Evolutionary conservation across 2,888 invertebrate genomes (phyloP).

Genomic region (Ichneumoninae sp.): DNA sequence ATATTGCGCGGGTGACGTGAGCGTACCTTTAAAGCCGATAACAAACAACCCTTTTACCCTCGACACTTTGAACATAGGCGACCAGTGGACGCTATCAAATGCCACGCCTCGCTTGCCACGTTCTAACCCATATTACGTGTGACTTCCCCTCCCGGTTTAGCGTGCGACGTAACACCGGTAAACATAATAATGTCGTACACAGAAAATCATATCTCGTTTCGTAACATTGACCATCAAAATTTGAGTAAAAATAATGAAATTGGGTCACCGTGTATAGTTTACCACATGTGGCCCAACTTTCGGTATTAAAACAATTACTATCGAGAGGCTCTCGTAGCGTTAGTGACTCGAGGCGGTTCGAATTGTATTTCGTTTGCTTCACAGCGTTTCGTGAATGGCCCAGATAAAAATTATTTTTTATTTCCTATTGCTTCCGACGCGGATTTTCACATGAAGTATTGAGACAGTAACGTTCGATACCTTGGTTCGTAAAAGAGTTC

Average conservation of each 20-base stretch:
- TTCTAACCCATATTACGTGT: slow-evolving; percentile 57
- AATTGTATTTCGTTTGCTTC: no score
- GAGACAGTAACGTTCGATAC: no score
- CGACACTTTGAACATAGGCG: slow-evolving; percentile 4
- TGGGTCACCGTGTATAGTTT: background rate
- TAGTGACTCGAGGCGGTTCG: no score
- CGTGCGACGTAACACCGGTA: background rate
- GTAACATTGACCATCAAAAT: background rate
- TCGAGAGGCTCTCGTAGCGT: background rate
- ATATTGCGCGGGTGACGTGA: slow-evolving; percentile 1
- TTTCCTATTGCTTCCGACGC: no score
- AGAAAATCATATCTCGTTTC: background rate
- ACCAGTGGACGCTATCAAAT: slow-evolving; percentile 52
- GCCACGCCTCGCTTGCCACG: slow-evolving; percentile 47
- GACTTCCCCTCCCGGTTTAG: slow-evolving; percentile 3
- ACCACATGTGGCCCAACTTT: background rate
- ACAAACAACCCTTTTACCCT: slow-evolving; percentile 19
- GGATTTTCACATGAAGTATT: no score
- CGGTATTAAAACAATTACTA: background rate
- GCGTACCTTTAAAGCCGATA: slow-evolving; percentile 35
- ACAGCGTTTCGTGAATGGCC: no score
- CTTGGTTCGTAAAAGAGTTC: no score
- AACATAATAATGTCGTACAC: background rate
- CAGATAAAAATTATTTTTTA: no score
- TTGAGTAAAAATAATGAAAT: slow-evolving; percentile 8